Percentiles rank a stretch among this genome's conserved stretches.
Conservation (phyloP, 1,140 invertebrate genomes). For the Tribolium castaneum region DNA sequence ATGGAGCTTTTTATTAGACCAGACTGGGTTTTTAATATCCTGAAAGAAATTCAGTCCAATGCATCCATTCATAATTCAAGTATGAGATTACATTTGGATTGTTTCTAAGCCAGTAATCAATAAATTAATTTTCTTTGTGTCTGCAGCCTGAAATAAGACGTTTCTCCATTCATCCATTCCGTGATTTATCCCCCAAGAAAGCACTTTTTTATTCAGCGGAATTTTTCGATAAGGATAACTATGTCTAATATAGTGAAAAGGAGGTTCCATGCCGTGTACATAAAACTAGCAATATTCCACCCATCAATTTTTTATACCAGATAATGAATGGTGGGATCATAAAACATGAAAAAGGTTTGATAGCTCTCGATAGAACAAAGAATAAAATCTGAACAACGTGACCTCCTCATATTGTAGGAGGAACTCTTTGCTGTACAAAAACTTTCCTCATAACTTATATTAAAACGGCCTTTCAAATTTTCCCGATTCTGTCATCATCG, state of each 20-base stretch:
- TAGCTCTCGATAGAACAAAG: constrained; percentile 29
- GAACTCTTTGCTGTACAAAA: constrained; percentile 20
- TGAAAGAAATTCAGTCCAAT: not conserved
- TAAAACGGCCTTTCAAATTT: constrained; percentile 27
- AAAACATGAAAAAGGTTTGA: constrained; percentile 27
- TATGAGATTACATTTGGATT: constrained; percentile 4
- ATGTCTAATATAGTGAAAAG: no score
- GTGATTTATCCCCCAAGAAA: no score
- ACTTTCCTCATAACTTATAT: constrained; percentile 28
- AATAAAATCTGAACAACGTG: constrained; percentile 34
- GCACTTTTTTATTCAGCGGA: no score
- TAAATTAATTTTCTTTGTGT: constrained; percentile 25
- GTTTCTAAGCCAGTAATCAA: constrained; percentile 22
- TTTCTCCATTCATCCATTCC: not conserved
- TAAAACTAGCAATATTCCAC: constrained; percentile 5
- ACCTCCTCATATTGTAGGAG: constrained; percentile 24
- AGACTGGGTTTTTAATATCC: not conserved
- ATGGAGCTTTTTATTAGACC: not conserved
- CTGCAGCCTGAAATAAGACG: constrained; percentile 2
- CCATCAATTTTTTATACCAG: constrained; percentile 18
- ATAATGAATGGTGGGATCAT: constrained; percentile 19
- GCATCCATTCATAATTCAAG: constrained; percentile 25
- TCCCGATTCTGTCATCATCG: constrained; percentile 30
- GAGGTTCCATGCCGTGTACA: not conserved
- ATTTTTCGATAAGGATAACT: no score